Conservation (phyloP, 1,140 invertebrate genomes). For the Hyles euphorbiae region DNA sequence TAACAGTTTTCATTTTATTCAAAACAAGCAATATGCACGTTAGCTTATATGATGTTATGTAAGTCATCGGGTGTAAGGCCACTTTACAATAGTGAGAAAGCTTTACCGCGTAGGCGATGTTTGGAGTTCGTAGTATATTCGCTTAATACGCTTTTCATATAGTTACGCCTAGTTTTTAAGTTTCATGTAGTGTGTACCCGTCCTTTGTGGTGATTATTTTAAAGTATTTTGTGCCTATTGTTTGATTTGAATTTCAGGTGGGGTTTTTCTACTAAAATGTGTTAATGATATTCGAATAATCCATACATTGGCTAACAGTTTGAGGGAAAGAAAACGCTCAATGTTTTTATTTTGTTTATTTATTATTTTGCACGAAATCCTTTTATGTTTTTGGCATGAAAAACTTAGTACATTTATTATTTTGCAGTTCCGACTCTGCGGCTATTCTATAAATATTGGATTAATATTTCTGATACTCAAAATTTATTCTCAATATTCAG, state of each 20-base stretch:
- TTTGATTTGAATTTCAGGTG: constrained; percentile 44
- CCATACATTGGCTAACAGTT: no score
- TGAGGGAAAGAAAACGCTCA: no score
- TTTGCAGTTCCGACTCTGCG: no score
- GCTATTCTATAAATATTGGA: no score
- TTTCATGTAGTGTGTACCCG: constrained; percentile 1
- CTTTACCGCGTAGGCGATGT: no score
- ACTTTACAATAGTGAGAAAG: no score
- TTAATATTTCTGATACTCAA: no score
- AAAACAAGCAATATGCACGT: constrained; percentile 60
- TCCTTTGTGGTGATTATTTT: constrained; percentile 8
- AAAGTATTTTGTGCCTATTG: constrained; percentile 36
- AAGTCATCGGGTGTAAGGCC: constrained; percentile 12
- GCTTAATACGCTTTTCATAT: constrained; percentile 31
- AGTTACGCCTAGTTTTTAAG: constrained; percentile 19
- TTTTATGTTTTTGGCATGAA: no score
- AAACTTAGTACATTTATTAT: no score
- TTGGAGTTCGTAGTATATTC: background rate
- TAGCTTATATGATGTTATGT: constrained; percentile 15
- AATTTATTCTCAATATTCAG: no score
- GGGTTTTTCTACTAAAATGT: constrained; percentile 35
- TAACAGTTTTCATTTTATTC: constrained; percentile 14
- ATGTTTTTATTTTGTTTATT: no score
- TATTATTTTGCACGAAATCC: no score
- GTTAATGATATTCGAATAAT: background rate